A percentile compares a stretch with the other conserved stretches of the same genome.
Evolutionary conservation across 1,140 invertebrate species (phyloP).

Genomic region (Lysiphlebus fabarum): DNA sequence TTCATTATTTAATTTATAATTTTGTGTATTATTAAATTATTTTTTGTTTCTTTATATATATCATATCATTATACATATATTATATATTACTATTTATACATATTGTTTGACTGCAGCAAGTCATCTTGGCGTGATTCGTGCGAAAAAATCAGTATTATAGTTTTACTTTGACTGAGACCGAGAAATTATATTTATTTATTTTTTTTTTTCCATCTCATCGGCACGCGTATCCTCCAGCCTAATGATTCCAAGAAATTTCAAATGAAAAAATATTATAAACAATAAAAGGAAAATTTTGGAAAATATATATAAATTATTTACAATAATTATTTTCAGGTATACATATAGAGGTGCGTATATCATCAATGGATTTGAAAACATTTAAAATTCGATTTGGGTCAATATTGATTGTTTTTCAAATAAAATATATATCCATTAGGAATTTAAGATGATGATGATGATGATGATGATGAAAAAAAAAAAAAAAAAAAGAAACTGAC

Average conservation of each 20-base stretch:
- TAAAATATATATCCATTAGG: no score
- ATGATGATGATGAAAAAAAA: no score
- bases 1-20: no score
- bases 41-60: neutral
- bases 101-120: conserved; percentile 10
- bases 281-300: no score
- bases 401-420: neutral
- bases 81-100: no score
- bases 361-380: neutral
- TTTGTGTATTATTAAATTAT: no score
- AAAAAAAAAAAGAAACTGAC: no score
- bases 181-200: neutral
- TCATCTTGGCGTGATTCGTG: conserved; percentile 6
- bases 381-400: neutral
- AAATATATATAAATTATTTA: no score
- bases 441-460: no score
- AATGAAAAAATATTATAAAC: neutral
- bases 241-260: conserved; percentile 15
- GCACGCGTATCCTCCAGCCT: conserved; percentile 5
- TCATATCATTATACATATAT: no score
- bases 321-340: no score
- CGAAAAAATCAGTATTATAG: conserved; percentile 16
- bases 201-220: conserved; percentile 3
- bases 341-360: no score
- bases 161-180: neutral